A percentile compares a stretch with the other conserved stretches of the same genome.
phyloP scores from a whole-genome alignment of 92 coral and sea anemone genomes.

The Phenganax stokvisi region DNA sequence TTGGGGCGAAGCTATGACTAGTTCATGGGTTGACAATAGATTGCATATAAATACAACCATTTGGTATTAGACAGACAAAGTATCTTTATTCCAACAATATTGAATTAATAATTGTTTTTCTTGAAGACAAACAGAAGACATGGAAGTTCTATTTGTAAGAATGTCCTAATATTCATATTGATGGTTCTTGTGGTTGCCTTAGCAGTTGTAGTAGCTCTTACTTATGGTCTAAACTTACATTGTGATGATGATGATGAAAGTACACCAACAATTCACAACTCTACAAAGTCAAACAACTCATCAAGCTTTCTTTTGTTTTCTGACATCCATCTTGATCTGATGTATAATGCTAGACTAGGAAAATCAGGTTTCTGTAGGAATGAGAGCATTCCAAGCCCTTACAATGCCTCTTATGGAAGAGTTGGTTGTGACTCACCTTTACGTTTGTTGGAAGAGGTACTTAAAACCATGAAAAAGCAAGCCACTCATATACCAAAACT shows the following conservation, averaged over 20 bases:
- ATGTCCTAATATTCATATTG: not conserved
- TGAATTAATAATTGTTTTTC: not conserved
- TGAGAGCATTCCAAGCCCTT: conserved; percentile 46
- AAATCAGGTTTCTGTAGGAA: conserved; percentile 57
- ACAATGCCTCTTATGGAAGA: conserved; percentile 74
- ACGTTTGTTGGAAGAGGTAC: conserved; percentile 47
- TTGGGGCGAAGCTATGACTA: too few relatives aligned
- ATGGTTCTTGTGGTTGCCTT: conserved; percentile 18
- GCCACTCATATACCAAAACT: conserved; percentile 31
- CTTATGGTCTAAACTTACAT: conserved; percentile 51
- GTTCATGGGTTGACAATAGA: too few relatives aligned
- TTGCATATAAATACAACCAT: too few relatives aligned
- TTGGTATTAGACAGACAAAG: too few relatives aligned
- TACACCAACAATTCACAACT: not conserved
- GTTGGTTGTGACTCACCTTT: conserved; percentile 76
- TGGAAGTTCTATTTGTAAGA: not conserved
- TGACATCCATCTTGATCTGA: conserved; percentile 74
- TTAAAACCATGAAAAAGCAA: conserved; percentile 57
- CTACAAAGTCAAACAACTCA: not conserved
- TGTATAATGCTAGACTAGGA: conserved; percentile 50
- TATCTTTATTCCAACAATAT: too few relatives aligned
- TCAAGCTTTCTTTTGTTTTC: conserved; percentile 68
- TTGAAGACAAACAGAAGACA: not conserved
- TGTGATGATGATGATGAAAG: conserved; percentile 24
- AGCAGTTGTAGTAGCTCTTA: conserved; percentile 54